phyloP scores from a whole-genome alignment of 2,888 invertebrate species.

The Lysandra coridon region DNA sequence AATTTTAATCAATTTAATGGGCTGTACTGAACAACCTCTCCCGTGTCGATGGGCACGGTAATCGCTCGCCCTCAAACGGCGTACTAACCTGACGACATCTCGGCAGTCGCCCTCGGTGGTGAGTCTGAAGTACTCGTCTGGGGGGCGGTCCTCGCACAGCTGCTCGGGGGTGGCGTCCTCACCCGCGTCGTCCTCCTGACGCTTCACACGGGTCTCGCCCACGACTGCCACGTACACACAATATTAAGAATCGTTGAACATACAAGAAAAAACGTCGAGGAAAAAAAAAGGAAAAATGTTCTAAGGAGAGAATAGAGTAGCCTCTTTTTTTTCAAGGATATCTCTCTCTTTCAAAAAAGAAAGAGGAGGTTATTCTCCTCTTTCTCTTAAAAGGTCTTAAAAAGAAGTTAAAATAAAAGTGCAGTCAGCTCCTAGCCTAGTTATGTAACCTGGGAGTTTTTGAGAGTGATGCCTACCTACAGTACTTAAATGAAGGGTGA shows the following conservation, averaged over 20 bases:
- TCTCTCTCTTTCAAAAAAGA: not conserved
- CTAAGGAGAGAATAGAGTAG: too few species aligned
- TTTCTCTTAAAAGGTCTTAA: not conserved
- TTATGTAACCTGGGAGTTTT: not conserved
- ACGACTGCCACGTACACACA: constrained; percentile 56
- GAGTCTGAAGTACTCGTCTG: constrained; percentile 95
- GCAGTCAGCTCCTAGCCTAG: too few species aligned
- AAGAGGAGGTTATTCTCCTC: not conserved
- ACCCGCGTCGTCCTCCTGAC: constrained; percentile 85
- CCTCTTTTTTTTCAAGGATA: not conserved
- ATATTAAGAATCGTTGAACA: not conserved
- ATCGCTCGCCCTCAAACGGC: not conserved
- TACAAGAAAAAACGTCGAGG: not conserved
- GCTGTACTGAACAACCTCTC: not conserved
- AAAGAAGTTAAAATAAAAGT: too few species aligned
- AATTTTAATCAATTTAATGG: not conserved
- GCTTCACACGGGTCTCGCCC: constrained; percentile 75
- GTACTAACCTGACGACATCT: constrained; percentile 92
- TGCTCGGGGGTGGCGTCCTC: constrained; percentile 87
- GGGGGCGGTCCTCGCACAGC: constrained; percentile 92
- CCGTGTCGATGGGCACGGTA: not conserved
- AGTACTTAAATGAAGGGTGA: not conserved
- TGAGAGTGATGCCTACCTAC: not conserved
- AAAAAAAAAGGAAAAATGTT: too few species aligned
- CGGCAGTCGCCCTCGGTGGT: constrained; percentile 92